A percentile compares a stretch with the other conserved stretches of the same genome.
phyloP scores from a whole-genome alignment of 2,797 vertebrate species.

The Lepilemur ruficaudatus region DNA sequence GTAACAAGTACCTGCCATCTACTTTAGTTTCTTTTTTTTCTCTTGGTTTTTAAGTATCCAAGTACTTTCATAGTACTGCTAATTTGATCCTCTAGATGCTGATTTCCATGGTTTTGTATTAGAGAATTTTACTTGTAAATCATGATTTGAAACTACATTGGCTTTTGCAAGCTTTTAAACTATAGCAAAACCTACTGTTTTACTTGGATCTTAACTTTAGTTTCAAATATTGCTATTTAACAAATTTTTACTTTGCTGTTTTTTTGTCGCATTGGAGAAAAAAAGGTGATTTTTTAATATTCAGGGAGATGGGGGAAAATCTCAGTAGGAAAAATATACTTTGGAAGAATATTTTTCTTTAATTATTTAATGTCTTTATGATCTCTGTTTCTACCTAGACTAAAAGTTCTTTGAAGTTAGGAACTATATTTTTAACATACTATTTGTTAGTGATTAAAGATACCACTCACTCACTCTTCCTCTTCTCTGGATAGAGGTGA shows the following conservation, averaged over 20 bases:
- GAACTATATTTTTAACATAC: neutral
- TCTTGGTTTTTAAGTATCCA: neutral
- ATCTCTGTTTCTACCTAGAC: neutral
- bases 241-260: neutral
- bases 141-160: conserved; percentile 6
- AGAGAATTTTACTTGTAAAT: conserved; percentile 42
- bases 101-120: neutral
- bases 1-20: neutral
- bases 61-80: neutral
- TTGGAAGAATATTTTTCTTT: conserved; percentile 34
- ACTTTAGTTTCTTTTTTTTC: neutral
- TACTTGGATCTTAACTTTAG: conserved; percentile 36
- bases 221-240: conserved; percentile 13
- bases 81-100: neutral
- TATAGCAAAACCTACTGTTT: neutral
- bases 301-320: neutral
- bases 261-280: neutral
- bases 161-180: neutral
- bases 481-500: neutral
- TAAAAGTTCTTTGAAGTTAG: neutral
- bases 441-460: neutral
- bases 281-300: conserved; percentile 14
- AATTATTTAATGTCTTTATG: neutral
- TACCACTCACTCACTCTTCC: neutral
- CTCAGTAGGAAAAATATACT: neutral